Percentiles rank a stretch among this genome's conserved stretches.
phyloP scores from a whole-genome alignment of 2,113 vertebrate genomes.

The Sula dactylatra region DNA sequence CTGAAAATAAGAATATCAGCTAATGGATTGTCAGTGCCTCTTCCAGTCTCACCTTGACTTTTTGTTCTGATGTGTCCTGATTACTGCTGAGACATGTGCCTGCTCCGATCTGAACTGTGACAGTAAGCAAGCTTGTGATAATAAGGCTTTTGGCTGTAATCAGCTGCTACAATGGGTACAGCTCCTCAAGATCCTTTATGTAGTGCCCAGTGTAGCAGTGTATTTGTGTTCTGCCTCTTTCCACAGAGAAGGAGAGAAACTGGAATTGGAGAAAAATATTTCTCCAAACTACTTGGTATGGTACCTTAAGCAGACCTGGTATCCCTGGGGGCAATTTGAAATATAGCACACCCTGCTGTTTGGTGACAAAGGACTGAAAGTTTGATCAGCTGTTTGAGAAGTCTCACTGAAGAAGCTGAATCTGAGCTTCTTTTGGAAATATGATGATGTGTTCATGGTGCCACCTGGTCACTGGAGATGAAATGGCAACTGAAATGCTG shows the following conservation, averaged over 20 bases:
- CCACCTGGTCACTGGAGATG: neutral
- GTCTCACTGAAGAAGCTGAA: neutral
- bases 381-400: neutral
- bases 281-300: neutral
- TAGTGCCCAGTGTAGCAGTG: neutral
- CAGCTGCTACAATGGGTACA: neutral
- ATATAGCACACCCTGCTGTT: neutral
- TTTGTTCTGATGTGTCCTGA: neutral
- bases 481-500: neutral
- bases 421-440: neutral
- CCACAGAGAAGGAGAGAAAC: neutral
- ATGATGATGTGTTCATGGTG: neutral
- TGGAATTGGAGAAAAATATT: neutral
- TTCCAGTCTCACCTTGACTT: neutral
- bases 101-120: neutral
- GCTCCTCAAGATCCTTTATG: neutral
- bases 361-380: neutral
- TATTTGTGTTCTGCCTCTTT: neutral
- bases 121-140: neutral
- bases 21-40: neutral
- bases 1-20: neutral
- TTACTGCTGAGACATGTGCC: neutral
- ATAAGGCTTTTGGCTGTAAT: neutral
- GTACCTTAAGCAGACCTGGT: neutral
- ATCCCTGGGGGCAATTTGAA: neutral